These are phyloP conservation scores for Dasypogon diadema DNA, from an alignment of 2,888 invertebrate species.

Conservation along the genomic window DNA sequence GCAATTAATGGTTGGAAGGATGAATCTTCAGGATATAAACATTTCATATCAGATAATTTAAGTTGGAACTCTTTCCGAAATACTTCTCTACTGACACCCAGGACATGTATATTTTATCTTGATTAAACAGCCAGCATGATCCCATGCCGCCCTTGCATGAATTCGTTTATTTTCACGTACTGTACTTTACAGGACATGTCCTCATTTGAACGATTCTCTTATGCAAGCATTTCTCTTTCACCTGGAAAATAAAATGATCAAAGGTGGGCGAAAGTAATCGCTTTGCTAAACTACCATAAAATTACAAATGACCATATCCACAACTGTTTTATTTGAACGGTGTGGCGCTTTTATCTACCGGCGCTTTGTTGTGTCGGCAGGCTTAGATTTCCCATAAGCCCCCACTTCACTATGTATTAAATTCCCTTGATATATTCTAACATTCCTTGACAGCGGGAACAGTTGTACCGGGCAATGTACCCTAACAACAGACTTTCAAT, in stretches of 20 bases:
- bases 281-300: conserved; percentile 46
- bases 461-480: not conserved
- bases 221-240: not conserved
- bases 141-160: no score
- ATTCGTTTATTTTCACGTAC: no score
- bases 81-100: no score
- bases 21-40: no score
- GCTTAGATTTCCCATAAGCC: conserved; percentile 17
- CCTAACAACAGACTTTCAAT: not conserved
- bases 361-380: conserved; percentile 1
- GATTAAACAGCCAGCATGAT: no score
- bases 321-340: conserved; percentile 28
- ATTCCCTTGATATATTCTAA: not conserved
- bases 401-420: not conserved
- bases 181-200: conserved; percentile 1
- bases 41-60: no score
- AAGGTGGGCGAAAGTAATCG: conserved; percentile 2
- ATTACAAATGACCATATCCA: conserved; percentile 41
- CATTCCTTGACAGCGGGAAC: not conserved
- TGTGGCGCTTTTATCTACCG: conserved; percentile 26
- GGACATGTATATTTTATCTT: no score
- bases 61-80: no score
- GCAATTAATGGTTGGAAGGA: no score
- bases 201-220: not conserved
- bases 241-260: not conserved